Percentiles rank a stretch among this genome's conserved stretches.
phyloP scores from a whole-genome alignment of 2,888 invertebrate species.

The Julus scandinavius region DNA sequence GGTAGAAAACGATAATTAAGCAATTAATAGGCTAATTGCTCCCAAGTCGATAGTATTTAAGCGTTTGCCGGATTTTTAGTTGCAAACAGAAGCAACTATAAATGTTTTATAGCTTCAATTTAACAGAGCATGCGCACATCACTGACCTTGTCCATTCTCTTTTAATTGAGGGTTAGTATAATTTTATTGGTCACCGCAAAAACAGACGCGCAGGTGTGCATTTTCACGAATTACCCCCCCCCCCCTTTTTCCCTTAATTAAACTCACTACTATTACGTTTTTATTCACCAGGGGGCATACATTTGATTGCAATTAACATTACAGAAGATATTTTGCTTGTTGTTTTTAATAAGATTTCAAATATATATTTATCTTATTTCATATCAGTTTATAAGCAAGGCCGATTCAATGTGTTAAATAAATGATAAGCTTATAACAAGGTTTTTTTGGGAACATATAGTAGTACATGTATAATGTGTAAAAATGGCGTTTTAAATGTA shows the following conservation, averaged over 20 bases:
- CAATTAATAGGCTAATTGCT: neutral
- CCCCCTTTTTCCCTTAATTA: neutral
- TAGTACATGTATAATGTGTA: too few relatives aligned
- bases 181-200: neutral
- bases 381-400: too few relatives aligned
- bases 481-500: too few relatives aligned
- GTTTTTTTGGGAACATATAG: too few relatives aligned
- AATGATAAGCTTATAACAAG: too few relatives aligned
- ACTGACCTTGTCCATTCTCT: slow-evolving; percentile 2
- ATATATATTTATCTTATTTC: too few relatives aligned
- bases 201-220: neutral
- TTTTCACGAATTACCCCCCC: neutral
- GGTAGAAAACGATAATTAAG: neutral
- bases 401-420: too few relatives aligned
- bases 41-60: neutral
- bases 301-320: too few relatives aligned
- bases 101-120: slow-evolving; percentile 12
- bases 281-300: too few relatives aligned
- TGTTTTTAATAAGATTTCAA: too few relatives aligned
- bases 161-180: neutral
- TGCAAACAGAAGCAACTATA: neutral
- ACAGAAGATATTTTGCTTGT: too few relatives aligned
- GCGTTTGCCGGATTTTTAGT: neutral
- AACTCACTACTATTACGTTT: neutral
- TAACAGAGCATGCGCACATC: neutral